phyloP scores from a whole-genome alignment of 2,797 vertebrate genomes.

The Tapirus indicus region DNA sequence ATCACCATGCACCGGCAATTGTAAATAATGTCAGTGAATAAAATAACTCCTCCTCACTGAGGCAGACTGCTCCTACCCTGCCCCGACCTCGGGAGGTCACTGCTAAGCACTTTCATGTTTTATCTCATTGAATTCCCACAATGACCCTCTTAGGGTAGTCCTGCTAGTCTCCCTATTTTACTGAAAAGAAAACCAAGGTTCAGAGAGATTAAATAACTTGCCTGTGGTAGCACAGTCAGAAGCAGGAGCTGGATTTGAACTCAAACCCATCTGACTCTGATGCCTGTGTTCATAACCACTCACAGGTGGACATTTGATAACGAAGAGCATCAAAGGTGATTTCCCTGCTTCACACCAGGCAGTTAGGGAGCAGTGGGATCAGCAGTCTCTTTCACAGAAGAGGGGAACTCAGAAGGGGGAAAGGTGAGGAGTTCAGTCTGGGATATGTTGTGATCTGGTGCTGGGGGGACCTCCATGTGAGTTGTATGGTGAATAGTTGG shows the following conservation, averaged over 20 bases:
- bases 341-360: not conserved
- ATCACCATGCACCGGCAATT: not conserved
- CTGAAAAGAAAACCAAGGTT: not conserved
- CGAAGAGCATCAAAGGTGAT: not conserved
- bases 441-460: not conserved
- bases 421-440: not conserved
- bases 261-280: not conserved
- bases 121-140: not conserved
- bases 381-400: not conserved
- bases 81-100: not conserved
- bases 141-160: not conserved
- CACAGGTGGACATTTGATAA: not conserved
- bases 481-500: too few species aligned
- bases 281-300: not conserved
- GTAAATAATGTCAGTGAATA: not conserved
- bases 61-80: accelerated
- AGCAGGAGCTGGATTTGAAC: not conserved
- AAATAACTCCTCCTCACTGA: not conserved
- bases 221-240: not conserved
- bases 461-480: accelerated
- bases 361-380: not conserved
- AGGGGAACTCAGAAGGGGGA: not conserved
- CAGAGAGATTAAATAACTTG: not conserved
- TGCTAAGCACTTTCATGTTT: not conserved
- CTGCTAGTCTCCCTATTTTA: not conserved